These are phyloP conservation scores for Gryon sp. DNA, from an alignment of 1,140 invertebrate species.

Conservation along the genomic window DNA sequence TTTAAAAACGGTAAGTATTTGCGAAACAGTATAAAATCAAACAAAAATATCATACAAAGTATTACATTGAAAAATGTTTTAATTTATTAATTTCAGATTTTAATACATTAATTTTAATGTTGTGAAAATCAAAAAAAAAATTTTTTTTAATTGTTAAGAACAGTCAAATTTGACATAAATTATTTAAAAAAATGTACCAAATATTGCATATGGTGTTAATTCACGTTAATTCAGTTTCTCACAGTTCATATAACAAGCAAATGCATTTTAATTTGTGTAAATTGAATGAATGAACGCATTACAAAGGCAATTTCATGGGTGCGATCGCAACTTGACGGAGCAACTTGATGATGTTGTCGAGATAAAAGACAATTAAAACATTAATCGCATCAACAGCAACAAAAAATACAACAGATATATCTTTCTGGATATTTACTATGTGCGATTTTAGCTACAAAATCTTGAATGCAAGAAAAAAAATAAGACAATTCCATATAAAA, in stretches of 20 bases:
- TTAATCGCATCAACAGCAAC: conserved; percentile 35
- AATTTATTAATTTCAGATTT: too few relatives aligned
- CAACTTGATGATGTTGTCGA: conserved; percentile 20
- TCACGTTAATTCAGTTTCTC: conserved; percentile 3
- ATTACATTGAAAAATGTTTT: too few relatives aligned
- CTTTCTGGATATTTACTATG: background rate
- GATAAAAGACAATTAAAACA: conserved; percentile 48
- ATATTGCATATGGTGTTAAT: too few relatives aligned
- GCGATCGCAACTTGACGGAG: conserved; percentile 3
- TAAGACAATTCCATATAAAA: conserved; percentile 13
- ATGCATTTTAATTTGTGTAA: conserved; percentile 10
- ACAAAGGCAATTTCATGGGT: conserved; percentile 7
- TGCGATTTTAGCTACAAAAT: conserved; percentile 21
- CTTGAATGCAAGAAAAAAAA: background rate
- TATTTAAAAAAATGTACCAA: too few relatives aligned
- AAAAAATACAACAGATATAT: conserved; percentile 38
- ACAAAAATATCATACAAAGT: too few relatives aligned
- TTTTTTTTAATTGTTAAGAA: too few relatives aligned
- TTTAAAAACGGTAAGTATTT: background rate
- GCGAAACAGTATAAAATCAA: too few relatives aligned
- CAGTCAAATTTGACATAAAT: too few relatives aligned
- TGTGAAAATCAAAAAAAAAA: too few relatives aligned
- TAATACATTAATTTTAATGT: too few relatives aligned
- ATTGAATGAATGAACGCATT: conserved; percentile 11
- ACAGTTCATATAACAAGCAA: background rate